Evolutionary conservation across 1,140 invertebrate species (phyloP), one percentile per base, ranked within the genome.

Genomic region (Leguminivora glycinivorella): DNA sequence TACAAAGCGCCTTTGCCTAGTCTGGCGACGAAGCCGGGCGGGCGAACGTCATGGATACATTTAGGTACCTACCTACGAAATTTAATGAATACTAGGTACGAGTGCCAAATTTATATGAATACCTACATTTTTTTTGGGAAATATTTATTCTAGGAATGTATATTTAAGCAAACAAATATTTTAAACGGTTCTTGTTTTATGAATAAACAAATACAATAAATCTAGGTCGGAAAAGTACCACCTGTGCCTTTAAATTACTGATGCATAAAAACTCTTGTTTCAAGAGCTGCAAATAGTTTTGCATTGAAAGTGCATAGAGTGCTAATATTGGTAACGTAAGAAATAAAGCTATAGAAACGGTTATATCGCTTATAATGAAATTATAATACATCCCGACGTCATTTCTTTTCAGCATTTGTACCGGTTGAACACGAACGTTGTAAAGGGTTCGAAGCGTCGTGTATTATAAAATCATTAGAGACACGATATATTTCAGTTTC

Each of bases 1-100:
- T 52, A 52, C 19, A 52, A 52, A 52, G 47, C 19, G 47, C 47
- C 47, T 52, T 52, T 52, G 47, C 19, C 19, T 22, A 52, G 47
- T 52, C 47, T 52, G 47, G 47, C 47, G 19, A n/a, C 47, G 47
- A 52, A 52, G 47, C 47, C 19, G 47, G 7, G 17, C n/a, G 47
- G 19, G 47, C 47, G 22, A 19, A 52, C 47, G 22, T 9, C 47
- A n/a, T 43, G 47, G 3, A 22, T 52, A 10, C 47, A 22, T 52
- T 52, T n/a, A 29, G 2, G 26, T 29, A 17, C 17, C 47, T 22
- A 52, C 14, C 4, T 52, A 22, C 22, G 6, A 17, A 52, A 52
- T 52, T 22, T 52, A 22, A 52, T 52, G 47, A 9, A 52, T 3
- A n/a, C 47, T 47, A 22, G 5, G 19, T 22, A 22, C 0, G 22